Conservation (phyloP, 2,888 invertebrate species). For the Caenorhabditis sinica region DNA sequence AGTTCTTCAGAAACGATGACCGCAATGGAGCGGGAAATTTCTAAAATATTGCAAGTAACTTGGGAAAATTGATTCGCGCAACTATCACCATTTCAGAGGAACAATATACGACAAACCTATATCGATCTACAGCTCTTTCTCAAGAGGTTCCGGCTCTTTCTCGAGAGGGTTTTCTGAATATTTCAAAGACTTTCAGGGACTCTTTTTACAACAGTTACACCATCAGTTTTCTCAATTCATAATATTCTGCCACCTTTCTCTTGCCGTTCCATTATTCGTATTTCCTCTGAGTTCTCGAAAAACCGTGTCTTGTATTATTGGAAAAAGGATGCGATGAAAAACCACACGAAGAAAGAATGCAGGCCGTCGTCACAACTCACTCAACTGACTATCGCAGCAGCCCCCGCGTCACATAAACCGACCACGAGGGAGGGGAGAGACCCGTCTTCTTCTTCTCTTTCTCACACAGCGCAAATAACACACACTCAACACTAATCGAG, state of each 20-base stretch:
- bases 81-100: not conserved
- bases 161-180: not conserved
- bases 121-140: not conserved
- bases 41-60: no score
- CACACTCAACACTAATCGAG: conserved; percentile 40
- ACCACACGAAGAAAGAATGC: conserved; percentile 21
- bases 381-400: conserved; percentile 71
- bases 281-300: not conserved
- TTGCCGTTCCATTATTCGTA: no score
- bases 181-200: not conserved
- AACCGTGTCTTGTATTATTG: not conserved
- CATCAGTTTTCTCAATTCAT: no score
- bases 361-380: conserved; percentile 58
- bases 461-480: conserved; percentile 48
- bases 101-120: conserved; percentile 7
- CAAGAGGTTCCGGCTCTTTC: not conserved
- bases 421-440: conserved; percentile 28
- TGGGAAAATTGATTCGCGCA: no score
- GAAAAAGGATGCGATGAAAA: conserved; percentile 3
- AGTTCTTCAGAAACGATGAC: no score
- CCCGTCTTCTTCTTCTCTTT: conserved; percentile 31
- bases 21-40: no score
- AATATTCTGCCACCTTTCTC: no score
- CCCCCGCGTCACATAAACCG: not conserved
- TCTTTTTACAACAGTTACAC: no score